Evolutionary conservation across 2,113 vertebrate species (phyloP).

Genomic region (Gopherus evgoodei): DNA sequence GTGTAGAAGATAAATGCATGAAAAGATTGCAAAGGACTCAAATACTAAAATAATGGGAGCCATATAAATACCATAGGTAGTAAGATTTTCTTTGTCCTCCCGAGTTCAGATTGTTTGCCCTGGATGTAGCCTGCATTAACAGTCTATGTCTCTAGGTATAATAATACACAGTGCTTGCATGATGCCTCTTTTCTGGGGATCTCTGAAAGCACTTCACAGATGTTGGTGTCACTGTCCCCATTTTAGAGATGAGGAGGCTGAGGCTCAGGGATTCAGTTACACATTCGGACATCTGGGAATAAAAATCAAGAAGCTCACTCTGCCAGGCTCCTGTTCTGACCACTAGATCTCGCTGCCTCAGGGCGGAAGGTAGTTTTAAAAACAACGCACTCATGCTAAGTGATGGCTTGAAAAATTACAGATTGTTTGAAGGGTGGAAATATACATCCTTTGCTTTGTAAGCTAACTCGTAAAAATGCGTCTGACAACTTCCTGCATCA

Average conservation of each 20-base stretch:
- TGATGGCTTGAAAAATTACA: neutral
- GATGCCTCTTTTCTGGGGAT: neutral
- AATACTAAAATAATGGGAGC: neutral
- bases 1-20: neutral
- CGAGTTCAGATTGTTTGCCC: neutral
- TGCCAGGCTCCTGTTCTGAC: accelerated
- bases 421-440: neutral
- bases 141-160: neutral
- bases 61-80: neutral
- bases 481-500: accelerated
- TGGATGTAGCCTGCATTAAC: neutral
- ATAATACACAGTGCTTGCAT: accelerated
- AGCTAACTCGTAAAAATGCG: neutral
- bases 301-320: neutral
- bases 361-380: neutral
- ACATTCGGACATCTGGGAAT: accelerated
- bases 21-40: neutral
- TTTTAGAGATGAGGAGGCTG: neutral
- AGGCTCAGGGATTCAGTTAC: neutral
- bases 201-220: neutral
- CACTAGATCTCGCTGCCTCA: neutral
- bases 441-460: accelerated
- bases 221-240: accelerated
- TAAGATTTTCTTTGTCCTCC: neutral
- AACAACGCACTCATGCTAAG: neutral